Conservation (phyloP, 2,797 vertebrate genomes). For the Coregonus suidteri region DNA sequence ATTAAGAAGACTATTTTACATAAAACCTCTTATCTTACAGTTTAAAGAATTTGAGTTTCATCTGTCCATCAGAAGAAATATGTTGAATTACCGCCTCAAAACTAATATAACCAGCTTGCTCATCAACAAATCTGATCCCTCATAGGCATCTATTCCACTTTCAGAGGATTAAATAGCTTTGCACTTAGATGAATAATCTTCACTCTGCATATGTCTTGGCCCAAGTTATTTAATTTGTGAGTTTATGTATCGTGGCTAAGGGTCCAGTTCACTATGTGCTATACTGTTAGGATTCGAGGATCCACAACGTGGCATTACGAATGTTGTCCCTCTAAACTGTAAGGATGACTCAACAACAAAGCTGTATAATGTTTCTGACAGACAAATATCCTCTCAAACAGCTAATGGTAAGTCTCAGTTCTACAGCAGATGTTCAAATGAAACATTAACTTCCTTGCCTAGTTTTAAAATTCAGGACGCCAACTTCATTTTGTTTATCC, state of each 20-base stretch:
- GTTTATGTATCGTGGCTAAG: conserved; percentile 40
- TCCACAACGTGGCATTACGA: background rate
- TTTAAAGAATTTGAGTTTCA: conserved; percentile 59
- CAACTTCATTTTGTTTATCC: background rate
- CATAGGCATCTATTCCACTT: conserved; percentile 55
- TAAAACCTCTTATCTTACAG: conserved; percentile 56
- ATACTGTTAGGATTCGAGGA: conserved; percentile 20
- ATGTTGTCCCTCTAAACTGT: background rate
- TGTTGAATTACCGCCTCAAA: conserved; percentile 60
- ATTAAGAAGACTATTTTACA: conserved; percentile 1
- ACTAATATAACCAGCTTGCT: conserved; percentile 66
- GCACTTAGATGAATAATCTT: conserved; percentile 68
- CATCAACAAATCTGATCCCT: conserved; percentile 66
- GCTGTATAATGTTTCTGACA: background rate
- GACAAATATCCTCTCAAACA: background rate
- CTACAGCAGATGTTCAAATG: background rate
- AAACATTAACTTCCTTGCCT: background rate
- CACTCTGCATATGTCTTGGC: conserved; percentile 60
- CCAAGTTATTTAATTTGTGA: conserved; percentile 56
- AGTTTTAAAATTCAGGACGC: background rate
- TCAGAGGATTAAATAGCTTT: conserved; percentile 70
- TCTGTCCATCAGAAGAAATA: conserved; percentile 56
- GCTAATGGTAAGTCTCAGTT: background rate
- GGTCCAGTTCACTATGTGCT: conserved; percentile 22
- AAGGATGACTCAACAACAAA: conserved; percentile 3